Base-by-base conservation (phyloP, 2,113 vertebrate species). In the Lagopus muta region DNA sequence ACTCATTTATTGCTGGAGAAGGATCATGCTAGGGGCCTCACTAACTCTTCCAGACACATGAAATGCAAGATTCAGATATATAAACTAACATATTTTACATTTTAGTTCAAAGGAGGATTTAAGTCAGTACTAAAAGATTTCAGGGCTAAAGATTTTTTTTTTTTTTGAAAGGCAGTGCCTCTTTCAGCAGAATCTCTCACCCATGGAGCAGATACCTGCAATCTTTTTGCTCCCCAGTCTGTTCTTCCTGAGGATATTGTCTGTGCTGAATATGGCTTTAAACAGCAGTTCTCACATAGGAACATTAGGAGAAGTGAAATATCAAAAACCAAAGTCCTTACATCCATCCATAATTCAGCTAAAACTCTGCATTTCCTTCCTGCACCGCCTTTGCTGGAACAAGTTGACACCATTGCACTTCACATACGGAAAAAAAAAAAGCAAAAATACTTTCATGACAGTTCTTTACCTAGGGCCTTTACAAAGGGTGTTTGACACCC, bases 231-330 rank as follows among this genome's bases (percentile, higher is more conserved):
- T 61, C 28, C 50, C n/a, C 6, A 30, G n/a, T 34, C 47, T 30
- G n/a, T 22, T 42, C 27, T 38, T 82, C 43, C 73, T 2, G 1
- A 82, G 27, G 30, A 50, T 19, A 20, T 28, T 0, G 0, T 8
- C 57, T 22, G 48, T n/a, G 34, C 47, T 22, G 25, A 8, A 34
- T 13, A 30, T 12, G 38, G 57, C 19, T 83, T 32, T 47, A 61
- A 62, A 69, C 0, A 0, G 6, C 54, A 85, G 34, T 22, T 34
- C 0, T 0, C 10, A 20, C 66, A 75, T 58, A 38, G 78, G 48
- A 76, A 69, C 2, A 1, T 45, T 20, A 42, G n/a, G 62, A 84
- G 66, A 57, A 69, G 18, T 13, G 52, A 94, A 79, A 65, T 32
- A 30, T 38, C 61, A 47, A 43, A 90, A 36, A 52, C 4, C 11